A percentile compares a stretch with the other conserved stretches of the same genome.
phyloP scores from a whole-genome alignment of 2,888 invertebrate species.

The Apamea sordens region DNA sequence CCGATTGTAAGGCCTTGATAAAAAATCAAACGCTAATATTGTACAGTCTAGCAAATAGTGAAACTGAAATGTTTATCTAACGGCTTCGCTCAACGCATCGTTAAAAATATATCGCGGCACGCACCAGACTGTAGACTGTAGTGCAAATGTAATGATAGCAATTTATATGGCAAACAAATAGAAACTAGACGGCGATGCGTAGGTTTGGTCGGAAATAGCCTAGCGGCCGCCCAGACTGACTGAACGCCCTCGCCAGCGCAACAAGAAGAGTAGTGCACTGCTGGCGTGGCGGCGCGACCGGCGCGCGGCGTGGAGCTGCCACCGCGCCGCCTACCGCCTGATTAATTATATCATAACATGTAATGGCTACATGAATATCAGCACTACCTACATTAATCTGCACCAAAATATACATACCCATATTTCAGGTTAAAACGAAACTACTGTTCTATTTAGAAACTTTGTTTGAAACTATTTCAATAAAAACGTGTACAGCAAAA shows the following conservation, averaged over 20 bases:
- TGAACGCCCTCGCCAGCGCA: conserved; percentile 61
- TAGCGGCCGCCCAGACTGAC: conserved; percentile 73
- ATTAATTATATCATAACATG: conserved; percentile 67
- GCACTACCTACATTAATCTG: conserved; percentile 35
- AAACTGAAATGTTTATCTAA: conserved; percentile 66
- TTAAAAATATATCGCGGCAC: conserved; percentile 72
- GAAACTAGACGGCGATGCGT: conserved; percentile 81
- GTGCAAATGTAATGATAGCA: conserved; percentile 76
- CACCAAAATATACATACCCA: conserved; percentile 6
- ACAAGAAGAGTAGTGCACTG: conserved; percentile 49
- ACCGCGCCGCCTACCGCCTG: conserved; percentile 57
- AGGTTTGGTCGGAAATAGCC: conserved; percentile 81
- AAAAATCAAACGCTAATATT: conserved; percentile 62
- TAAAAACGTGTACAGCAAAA: neutral
- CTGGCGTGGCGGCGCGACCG: conserved; percentile 28
- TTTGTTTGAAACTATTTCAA: neutral
- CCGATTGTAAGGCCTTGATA: conserved; percentile 67
- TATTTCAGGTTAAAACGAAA: conserved; percentile 8
- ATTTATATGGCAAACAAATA: conserved; percentile 83
- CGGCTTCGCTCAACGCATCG: conserved; percentile 59
- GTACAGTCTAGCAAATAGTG: conserved; percentile 53
- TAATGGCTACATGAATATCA: conserved; percentile 57
- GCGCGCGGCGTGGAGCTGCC: conserved; percentile 14
- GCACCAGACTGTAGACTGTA: conserved; percentile 77
- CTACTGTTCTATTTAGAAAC: neutral